Base-by-base conservation (phyloP, 1,140 invertebrate genomes). In the Bursaphelenchus mucronatus region DNA sequence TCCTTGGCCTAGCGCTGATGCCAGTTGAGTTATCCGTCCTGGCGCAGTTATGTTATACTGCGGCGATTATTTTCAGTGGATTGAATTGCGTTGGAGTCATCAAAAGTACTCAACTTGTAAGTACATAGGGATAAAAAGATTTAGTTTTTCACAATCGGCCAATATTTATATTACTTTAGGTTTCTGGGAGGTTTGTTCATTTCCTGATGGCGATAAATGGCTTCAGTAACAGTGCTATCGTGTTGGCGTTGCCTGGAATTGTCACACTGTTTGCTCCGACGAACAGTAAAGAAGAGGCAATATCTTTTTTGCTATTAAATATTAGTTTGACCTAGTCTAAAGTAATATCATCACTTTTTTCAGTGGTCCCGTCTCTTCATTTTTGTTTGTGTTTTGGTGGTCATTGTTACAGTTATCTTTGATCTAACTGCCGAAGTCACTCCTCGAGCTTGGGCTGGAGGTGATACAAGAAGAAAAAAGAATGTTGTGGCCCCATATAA, bases 11-110 rank as follows among this genome's bases (percentile, higher is more conserved):
- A 41, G 61, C 72, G 10, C 43, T 78, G 40, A 40, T 76, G 15
- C 67, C 69, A 21, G 65, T 61, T n/a, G 55, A 30, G 11, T 46
- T 59, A 15, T 46, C 64, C n/a, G 17, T 64, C 6, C 61, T 67
- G 41, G 63, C 65, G 30, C 72, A 74, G 50, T 54, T 66, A 39
- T 45, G 47, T 10, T 76, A 63, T 53, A 76, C 74, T 40, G 64
- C 63, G 3, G 64, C 75, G 13, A 78, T 74, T 41, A 67, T 65
- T 9, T 79, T 76, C 45, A 66, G 63, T 9, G 74, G 75, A 40
- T 52, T 76, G 44, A 76, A 76, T 57, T 62, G 70, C 43, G 64
- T 76, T 40, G 74, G 74, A 7, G 73, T 70, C n/a, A 58, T 61
- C 7, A 78, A 78, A 62, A 66, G 63, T 41, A 61, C 67, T 6